These are phyloP conservation scores for Coregonus suidteri DNA, from an alignment of 2,797 vertebrate species.

Conservation along the genomic window DNA sequence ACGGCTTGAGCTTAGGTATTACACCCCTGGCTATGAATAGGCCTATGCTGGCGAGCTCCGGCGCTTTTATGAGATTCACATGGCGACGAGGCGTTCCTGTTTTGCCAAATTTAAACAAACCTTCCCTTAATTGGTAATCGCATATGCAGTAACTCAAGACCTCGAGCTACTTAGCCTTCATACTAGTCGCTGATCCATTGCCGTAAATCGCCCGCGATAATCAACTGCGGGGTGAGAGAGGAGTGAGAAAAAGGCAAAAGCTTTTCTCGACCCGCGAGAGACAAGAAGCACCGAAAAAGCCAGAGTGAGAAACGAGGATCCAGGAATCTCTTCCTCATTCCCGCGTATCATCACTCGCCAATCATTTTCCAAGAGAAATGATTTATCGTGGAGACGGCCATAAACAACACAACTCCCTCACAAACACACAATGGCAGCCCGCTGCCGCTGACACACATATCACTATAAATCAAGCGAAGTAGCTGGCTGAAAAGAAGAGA, in stretches of 20 bases:
- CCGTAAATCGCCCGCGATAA: slow-evolving; percentile 78
- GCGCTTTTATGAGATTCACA: slow-evolving; percentile 76
- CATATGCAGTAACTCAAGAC: slow-evolving; percentile 87
- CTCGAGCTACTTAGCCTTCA: slow-evolving; percentile 82
- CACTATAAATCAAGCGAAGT: slow-evolving; percentile 94
- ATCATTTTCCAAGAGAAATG: slow-evolving; percentile 88
- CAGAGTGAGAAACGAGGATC: slow-evolving; percentile 31
- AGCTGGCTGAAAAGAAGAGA: slow-evolving; percentile 72
- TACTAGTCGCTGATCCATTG: slow-evolving; percentile 84
- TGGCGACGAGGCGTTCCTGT: slow-evolving; percentile 73
- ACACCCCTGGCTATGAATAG: slow-evolving; percentile 61
- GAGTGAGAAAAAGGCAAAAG: slow-evolving; percentile 32
- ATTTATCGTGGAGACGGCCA: slow-evolving; percentile 88
- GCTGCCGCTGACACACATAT: slow-evolving; percentile 90
- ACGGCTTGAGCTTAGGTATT: slow-evolving; percentile 47
- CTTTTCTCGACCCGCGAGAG: slow-evolving; percentile 16
- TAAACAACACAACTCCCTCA: slow-evolving; percentile 94
- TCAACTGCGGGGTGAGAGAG: slow-evolving; percentile 68
- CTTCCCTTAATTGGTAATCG: slow-evolving; percentile 90
- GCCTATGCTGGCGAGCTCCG: slow-evolving; percentile 62
- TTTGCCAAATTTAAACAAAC: slow-evolving; percentile 90
- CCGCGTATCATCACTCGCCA: slow-evolving; percentile 83
- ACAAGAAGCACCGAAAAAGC: slow-evolving; percentile 5
- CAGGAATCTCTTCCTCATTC: slow-evolving; percentile 69
- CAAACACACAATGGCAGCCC: slow-evolving; percentile 93